Evolutionary conservation across 2,888 invertebrate genomes (phyloP), one percentile per base, ranked within the genome.

Genomic region (Ferrisia virgata): DNA sequence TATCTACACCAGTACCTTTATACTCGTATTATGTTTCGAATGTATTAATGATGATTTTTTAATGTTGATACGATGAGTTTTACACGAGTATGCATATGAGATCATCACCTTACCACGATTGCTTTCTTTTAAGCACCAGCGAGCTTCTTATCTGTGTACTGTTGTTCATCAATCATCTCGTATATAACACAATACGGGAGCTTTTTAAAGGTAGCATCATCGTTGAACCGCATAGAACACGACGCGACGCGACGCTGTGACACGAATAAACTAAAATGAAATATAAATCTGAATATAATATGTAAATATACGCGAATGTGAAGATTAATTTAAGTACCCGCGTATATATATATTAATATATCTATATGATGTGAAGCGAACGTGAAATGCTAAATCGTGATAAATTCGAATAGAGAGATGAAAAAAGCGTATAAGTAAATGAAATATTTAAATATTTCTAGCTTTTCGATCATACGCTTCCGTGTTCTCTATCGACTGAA

Each of bases 401-500:
- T 76, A 76, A 76, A 76, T 76, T 18, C 36, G 36, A 33, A 36
- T 36, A 18, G 33, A 11, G 22, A 76, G 72, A 76, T 76, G 72
- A 76, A 76, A n/a, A n/a, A 76, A 76, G 72, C 72, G n/a, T n/a
- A n/a, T 76, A 36, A 76, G 36, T 76, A 36, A 76, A 76, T 76
- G 36, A 76, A 76, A 76, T 36, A 76, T 36, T 76, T 36, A 76
- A 76, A 76, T 76, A 76, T 76, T 76, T 36, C 8, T 11, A 76
- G 72, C 72, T 76, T 76, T 76, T 18, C 36, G 33, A 76, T 33
- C 72, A 76, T 76, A 76, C 18, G 72, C 72, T 76, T 76, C 72
- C 72, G 36, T 28, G 18, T 76, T 76, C 36, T 33, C 72, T 53
- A 22, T 18, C 18, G 25, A 76, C 72, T 9, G 13, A 76, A 76